Evolutionary conservation across 2,797 vertebrate genomes (phyloP).

Genomic region (Falco berigora): DNA sequence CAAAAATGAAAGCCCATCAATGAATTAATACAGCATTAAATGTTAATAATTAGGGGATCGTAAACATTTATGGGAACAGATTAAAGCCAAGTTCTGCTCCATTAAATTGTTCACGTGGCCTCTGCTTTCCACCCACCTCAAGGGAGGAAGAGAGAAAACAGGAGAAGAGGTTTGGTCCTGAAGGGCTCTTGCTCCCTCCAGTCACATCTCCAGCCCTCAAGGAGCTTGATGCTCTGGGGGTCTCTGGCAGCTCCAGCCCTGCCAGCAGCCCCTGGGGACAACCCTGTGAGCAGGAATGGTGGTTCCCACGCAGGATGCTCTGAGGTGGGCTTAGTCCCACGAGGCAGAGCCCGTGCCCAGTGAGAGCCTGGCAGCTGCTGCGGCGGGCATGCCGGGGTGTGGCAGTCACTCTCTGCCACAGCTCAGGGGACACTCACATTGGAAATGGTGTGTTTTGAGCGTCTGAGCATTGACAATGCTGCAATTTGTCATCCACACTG

Average conservation of each 20-base stretch:
- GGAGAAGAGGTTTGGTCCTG: background rate
- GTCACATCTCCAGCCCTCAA: background rate
- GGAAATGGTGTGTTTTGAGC: background rate
- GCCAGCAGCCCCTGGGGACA: background rate
- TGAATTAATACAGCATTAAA: slow-evolving; percentile 72
- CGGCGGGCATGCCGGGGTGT: rapidly evolving
- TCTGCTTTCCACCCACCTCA: background rate
- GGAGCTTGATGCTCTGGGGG: rapidly evolving
- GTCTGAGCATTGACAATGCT: background rate
- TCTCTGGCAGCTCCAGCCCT: background rate
- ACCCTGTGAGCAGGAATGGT: rapidly evolving
- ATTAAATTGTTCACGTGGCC: slow-evolving; percentile 45
- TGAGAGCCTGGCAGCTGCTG: rapidly evolving
- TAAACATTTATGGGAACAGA: slow-evolving; percentile 70
- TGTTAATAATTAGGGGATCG: slow-evolving; percentile 69
- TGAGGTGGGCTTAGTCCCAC: rapidly evolving
- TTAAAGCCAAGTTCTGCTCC: slow-evolving; percentile 70
- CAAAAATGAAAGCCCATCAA: slow-evolving; percentile 63
- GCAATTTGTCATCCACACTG: rapidly evolving
- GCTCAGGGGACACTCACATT: background rate
- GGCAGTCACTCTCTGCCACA: rapidly evolving
- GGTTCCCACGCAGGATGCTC: rapidly evolving
- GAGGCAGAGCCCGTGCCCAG: background rate
- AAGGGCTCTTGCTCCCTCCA: background rate
- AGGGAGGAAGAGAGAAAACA: background rate